Base-by-base conservation (phyloP, 2,113 vertebrate species). In the Panurus biarmicus region DNA sequence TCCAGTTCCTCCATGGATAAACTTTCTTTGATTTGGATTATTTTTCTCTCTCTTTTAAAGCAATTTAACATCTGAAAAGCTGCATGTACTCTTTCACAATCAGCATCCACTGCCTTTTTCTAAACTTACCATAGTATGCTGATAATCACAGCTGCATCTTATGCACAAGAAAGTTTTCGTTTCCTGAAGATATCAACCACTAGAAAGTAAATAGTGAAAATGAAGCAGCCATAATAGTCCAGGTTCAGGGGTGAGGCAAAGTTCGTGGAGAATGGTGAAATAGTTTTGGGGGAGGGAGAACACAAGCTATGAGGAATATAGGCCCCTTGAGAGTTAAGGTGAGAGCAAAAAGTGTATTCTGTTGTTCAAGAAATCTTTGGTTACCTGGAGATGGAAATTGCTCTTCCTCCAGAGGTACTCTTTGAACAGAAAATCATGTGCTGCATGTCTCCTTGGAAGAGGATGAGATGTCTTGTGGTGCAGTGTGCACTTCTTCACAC, bases 401-500 rank as follows among this genome's bases (percentile, higher is more conserved):
- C 14, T 44, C 12, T 64, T 75, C 48, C 28, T 72, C 14, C 33
- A 35, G 22, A 35, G 6, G 4, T 60, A 26, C 2, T 40, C 51
- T 66, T 70, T 29, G 35, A 66, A 51, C 6, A 71, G 18, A 25
- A 78, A 66, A 81, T 2, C 6, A 6, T 29, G 16, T 19, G 3
- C 12, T 44, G 24, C 0, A 0, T 28, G 6, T 45, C 28, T 25
- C 13, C 44, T n/a, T 10, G 0, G 2, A 8, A n/a, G 20, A 5
- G 29, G 11, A 15, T 38, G 7, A 29, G 19, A 54, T 12, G 35
- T 11, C 7, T 33, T 13, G 0, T 10, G 29, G 6, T 3, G 0
- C 33, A 40, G 8, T 7, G 12, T 17, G 20, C 25, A 21, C 21
- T 10, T 11, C 44, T 35, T 38, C 58, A 10, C 31, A 11, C 13